Conservation (phyloP, 2,113 vertebrate species). For the Corythoichthys haematopterus region DNA sequence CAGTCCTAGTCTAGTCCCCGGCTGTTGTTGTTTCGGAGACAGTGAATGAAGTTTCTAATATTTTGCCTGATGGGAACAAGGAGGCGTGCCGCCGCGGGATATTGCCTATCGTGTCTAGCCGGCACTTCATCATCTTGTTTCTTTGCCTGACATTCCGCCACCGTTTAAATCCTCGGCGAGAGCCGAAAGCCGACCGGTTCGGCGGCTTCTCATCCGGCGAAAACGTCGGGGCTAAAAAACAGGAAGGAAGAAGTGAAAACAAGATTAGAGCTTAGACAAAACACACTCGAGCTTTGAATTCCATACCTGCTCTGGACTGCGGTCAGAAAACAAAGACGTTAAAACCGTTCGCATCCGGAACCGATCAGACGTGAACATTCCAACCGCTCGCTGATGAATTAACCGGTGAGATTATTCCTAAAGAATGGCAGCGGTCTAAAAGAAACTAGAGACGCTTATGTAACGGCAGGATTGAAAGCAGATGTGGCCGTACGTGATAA, state of each 20-base stretch:
- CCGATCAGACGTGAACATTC: neutral
- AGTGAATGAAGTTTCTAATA: neutral
- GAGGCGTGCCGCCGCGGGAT: conserved; percentile 13
- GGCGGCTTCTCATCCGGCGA: neutral
- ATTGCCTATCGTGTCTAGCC: conserved; percentile 11
- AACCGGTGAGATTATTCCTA: neutral
- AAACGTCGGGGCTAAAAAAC: neutral
- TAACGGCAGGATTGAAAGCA: neutral
- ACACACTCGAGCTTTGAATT: conserved; percentile 38
- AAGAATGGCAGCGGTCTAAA: neutral
- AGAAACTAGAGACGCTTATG: neutral
- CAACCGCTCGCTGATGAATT: neutral
- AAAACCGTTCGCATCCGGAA: conserved; percentile 23
- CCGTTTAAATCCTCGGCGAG: neutral
- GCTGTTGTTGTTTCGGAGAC: neutral
- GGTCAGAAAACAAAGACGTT: conserved; percentile 46
- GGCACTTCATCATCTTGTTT: conserved; percentile 1
- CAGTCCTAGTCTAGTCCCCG: neutral
- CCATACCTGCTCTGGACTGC: conserved; percentile 20
- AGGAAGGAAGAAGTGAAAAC: conserved; percentile 46
- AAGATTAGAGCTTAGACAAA: conserved; percentile 54
- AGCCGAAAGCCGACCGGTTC: neutral
- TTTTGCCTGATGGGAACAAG: neutral
- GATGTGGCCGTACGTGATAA: neutral
- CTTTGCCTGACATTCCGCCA: neutral